These are phyloP conservation scores for Oophaga sylvatica DNA, from an alignment of 2,797 vertebrate genomes.

Conservation along the genomic window DNA sequence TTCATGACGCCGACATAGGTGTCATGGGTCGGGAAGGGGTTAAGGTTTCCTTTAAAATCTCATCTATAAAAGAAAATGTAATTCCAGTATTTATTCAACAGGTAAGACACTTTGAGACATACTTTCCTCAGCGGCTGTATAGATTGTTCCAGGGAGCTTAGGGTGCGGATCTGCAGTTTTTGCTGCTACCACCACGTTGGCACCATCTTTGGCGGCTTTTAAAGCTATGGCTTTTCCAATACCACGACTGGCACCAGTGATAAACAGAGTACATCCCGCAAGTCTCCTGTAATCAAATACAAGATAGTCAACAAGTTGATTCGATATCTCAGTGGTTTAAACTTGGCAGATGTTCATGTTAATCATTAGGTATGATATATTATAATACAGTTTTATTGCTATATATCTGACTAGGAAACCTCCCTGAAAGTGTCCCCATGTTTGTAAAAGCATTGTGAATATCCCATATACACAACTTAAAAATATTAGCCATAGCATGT, in stretches of 20 bases:
- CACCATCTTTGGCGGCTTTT: conserved; percentile 93
- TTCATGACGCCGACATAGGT: too few relatives aligned
- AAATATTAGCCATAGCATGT: too few relatives aligned
- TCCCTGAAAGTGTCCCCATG: too few relatives aligned
- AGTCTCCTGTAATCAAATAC: conserved; percentile 80
- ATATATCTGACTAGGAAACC: too few relatives aligned
- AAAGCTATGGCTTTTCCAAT: conserved; percentile 96
- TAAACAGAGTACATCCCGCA: conserved; percentile 90
- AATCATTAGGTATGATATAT: too few relatives aligned
- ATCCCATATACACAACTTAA: too few relatives aligned
- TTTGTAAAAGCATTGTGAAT: too few relatives aligned
- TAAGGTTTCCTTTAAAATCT: background rate
- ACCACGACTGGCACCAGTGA: conserved; percentile 93
- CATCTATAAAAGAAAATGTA: background rate
- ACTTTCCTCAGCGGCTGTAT: conserved; percentile 92
- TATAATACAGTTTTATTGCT: too few relatives aligned
- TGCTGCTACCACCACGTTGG: conserved; percentile 92
- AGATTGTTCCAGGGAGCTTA: conserved; percentile 92
- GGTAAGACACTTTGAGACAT: conserved; percentile 61
- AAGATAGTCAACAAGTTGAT: background rate
- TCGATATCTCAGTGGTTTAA: background rate
- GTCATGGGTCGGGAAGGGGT: too few relatives aligned
- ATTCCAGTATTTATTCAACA: background rate
- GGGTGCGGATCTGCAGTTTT: conserved; percentile 88
- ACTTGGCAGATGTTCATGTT: too few relatives aligned